These are phyloP conservation scores for Germaria angustata DNA, from an alignment of 2,888 invertebrate genomes.

Conservation along the genomic window DNA sequence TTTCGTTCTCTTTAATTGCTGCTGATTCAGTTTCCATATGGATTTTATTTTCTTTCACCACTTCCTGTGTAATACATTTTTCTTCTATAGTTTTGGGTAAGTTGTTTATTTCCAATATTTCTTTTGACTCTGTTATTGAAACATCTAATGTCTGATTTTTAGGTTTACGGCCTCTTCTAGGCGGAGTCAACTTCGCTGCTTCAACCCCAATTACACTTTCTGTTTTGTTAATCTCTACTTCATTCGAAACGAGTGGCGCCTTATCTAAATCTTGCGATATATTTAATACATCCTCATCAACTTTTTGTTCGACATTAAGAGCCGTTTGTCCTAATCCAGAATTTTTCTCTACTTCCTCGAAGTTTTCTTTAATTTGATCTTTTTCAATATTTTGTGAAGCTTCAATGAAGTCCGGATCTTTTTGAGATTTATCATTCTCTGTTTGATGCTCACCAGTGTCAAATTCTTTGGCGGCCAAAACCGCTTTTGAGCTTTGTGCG, in stretches of 20 bases:
- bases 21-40: not conserved
- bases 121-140: not conserved
- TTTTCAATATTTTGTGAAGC: not conserved
- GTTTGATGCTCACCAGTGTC: constrained; percentile 16
- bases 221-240: not conserved
- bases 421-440: not conserved
- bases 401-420: not conserved
- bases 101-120: not conserved
- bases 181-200: not conserved
- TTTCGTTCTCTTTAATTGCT: not conserved
- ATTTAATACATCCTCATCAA: not conserved
- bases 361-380: not conserved
- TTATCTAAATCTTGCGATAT: not conserved
- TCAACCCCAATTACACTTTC: constrained; percentile 12
- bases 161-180: constrained; percentile 44
- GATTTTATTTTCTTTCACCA: not conserved
- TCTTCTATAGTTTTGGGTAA: not conserved
- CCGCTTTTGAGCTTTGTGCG: constrained; percentile 67
- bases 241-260: not conserved
- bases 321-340: not conserved
- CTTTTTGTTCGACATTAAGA: not conserved
- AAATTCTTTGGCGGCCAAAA: constrained; percentile 62
- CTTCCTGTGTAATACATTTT: not conserved
- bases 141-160: constrained; percentile 40
- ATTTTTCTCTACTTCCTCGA: not conserved